phyloP scores from a whole-genome alignment of 23 tunicate genomes.

The Halocynthia roretzi region DNA sequence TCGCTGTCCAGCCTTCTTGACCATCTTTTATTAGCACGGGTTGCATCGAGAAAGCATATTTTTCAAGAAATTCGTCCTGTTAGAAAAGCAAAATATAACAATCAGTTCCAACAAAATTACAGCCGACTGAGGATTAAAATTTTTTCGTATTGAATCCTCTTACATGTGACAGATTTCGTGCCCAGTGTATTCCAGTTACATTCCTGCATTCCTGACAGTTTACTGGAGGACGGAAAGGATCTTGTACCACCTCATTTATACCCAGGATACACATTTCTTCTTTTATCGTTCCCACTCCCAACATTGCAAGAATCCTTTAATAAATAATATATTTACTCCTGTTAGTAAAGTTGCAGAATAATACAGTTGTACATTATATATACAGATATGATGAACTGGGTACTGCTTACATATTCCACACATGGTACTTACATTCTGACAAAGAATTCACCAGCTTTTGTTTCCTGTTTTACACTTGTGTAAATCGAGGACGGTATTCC shows the following conservation, averaged over 20 bases:
- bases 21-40: constrained; percentile 78
- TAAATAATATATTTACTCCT: neutral
- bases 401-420: too few species aligned
- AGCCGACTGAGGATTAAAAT: neutral
- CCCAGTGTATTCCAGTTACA: constrained; percentile 43
- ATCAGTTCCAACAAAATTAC: neutral
- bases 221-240: constrained; percentile 69
- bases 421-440: constrained; percentile 26
- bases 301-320: neutral
- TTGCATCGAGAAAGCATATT: constrained; percentile 85
- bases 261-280: constrained; percentile 30
- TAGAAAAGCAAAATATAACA: constrained; percentile 5
- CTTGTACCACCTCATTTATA: constrained; percentile 27
- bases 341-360: too few species aligned
- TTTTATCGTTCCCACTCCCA: neutral
- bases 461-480: constrained; percentile 16
- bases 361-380: too few species aligned
- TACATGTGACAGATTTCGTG: constrained; percentile 43
- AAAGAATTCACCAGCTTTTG: constrained; percentile 27
- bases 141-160: neutral
- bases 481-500: constrained; percentile 35
- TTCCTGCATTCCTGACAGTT: constrained; percentile 56
- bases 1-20: constrained; percentile 84
- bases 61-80: constrained; percentile 64
- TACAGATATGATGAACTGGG: too few species aligned